Percentiles rank a stretch among this genome's conserved stretches.
Conservation (phyloP, 2,797 vertebrate species). For the Clarias fuscus region DNA sequence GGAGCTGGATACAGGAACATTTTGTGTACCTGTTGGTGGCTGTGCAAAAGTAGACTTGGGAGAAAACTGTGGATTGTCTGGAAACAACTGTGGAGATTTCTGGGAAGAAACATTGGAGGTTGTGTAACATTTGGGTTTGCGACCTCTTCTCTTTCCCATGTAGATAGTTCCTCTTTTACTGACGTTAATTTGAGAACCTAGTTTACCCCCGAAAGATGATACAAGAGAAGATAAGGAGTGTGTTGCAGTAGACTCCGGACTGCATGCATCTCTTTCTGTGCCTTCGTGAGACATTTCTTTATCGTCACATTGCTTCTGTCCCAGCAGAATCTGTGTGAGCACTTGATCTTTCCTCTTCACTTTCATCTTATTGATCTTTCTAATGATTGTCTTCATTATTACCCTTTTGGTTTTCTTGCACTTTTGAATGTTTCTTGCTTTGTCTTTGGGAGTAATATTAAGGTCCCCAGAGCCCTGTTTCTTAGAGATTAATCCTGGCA, state of each 20-base stretch:
- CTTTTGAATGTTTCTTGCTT: constrained; percentile 62
- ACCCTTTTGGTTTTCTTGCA: constrained; percentile 83
- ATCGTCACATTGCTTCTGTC: constrained; percentile 63
- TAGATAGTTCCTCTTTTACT: constrained; percentile 99
- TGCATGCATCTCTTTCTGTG: constrained; percentile 34
- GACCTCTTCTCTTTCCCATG: constrained; percentile 95
- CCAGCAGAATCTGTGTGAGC: constrained; percentile 83
- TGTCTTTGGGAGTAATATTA: constrained; percentile 61
- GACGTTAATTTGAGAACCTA: constrained; percentile 96
- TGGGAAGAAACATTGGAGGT: constrained; percentile 45
- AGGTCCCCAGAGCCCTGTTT: constrained; percentile 64
- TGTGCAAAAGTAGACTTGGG: constrained; percentile 19
- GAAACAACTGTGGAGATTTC: constrained; percentile 31
- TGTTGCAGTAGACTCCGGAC: constrained; percentile 47
- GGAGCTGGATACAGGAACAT: constrained; percentile 18
- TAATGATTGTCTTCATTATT: constrained; percentile 91
- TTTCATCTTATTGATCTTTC: constrained; percentile 96
- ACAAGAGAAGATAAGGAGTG: constrained; percentile 86
- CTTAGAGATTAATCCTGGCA: constrained; percentile 71
- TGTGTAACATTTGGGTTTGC: constrained; percentile 87
- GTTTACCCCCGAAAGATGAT: constrained; percentile 89
- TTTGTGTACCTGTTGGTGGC: constrained; percentile 34
- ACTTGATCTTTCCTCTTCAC: constrained; percentile 88
- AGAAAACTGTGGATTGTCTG: constrained; percentile 30
- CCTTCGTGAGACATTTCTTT: constrained; percentile 56